Conservation (phyloP, 2,888 invertebrate species). For the Tanytarsus gracilentus region DNA sequence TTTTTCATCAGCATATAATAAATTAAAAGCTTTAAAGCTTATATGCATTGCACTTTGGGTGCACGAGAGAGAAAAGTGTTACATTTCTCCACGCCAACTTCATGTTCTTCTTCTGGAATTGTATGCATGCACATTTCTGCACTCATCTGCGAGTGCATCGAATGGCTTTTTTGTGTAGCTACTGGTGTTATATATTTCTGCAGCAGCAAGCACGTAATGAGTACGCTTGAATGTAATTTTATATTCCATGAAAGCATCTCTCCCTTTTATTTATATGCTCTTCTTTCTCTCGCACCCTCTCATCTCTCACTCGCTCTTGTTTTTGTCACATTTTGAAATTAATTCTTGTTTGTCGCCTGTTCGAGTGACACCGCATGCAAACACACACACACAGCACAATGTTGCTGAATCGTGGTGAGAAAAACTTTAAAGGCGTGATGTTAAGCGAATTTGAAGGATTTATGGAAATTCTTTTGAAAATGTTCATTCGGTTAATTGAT, state of each 20-base stretch:
- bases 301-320: background rate
- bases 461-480: background rate
- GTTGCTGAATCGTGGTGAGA: background rate
- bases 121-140: background rate
- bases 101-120: background rate
- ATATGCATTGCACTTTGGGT: background rate
- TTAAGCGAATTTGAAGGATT: background rate
- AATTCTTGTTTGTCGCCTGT: background rate
- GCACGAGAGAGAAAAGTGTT: background rate
- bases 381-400: no score
- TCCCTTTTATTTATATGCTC: no score
- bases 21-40: slow-evolving; percentile 26
- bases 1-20: slow-evolving; percentile 24
- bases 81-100: slow-evolving; percentile 11
- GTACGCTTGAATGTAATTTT: slow-evolving; percentile 4
- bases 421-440: slow-evolving; percentile 1
- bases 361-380: background rate
- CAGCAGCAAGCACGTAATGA: background rate
- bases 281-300: no score
- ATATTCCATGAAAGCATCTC: background rate
- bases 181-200: background rate
- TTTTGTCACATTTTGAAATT: slow-evolving; percentile 11
- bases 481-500: slow-evolving; percentile 25
- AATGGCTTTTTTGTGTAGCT: background rate
- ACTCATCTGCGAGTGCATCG: background rate